These are phyloP conservation scores for Pantherophis alleghaniensis DNA, from an alignment of 2,797 vertebrate genomes.

Conservation along the genomic window DNA sequence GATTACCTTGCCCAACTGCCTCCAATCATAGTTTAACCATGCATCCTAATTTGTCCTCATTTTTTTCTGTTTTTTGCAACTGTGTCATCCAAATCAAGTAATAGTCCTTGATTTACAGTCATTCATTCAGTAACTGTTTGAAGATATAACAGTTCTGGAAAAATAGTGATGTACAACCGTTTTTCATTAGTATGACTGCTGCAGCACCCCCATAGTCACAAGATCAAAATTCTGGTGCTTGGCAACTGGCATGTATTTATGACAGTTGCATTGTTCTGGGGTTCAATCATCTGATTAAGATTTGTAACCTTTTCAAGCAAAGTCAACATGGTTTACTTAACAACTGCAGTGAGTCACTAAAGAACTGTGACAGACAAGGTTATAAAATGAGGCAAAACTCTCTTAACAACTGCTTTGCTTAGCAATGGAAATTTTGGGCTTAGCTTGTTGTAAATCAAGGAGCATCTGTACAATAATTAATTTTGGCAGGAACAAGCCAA, in stretches of 20 bases:
- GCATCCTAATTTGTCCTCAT: background rate
- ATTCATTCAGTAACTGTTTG: background rate
- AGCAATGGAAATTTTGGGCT: background rate
- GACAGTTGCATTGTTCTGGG: background rate
- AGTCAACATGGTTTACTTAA: background rate
- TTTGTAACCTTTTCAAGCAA: background rate
- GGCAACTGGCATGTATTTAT: background rate
- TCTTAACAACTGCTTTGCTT: background rate
- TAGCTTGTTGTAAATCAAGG: background rate
- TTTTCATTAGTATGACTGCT: background rate
- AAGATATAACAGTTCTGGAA: background rate
- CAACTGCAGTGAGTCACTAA: background rate
- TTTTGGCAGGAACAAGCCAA: background rate
- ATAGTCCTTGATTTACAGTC: background rate
- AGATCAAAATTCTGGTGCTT: background rate
- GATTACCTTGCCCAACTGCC: background rate
- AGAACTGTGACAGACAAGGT: background rate
- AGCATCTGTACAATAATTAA: background rate
- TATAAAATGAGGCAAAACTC: background rate
- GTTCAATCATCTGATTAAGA: background rate
- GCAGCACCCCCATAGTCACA: background rate
- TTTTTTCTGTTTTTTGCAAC: background rate
- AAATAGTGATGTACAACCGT: background rate
- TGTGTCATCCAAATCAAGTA: background rate
- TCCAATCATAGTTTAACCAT: background rate